phyloP scores from a whole-genome alignment of 30 jellyfish, hydroid and myxozoan genomes.

The Nemopilema nomurai region DNA sequence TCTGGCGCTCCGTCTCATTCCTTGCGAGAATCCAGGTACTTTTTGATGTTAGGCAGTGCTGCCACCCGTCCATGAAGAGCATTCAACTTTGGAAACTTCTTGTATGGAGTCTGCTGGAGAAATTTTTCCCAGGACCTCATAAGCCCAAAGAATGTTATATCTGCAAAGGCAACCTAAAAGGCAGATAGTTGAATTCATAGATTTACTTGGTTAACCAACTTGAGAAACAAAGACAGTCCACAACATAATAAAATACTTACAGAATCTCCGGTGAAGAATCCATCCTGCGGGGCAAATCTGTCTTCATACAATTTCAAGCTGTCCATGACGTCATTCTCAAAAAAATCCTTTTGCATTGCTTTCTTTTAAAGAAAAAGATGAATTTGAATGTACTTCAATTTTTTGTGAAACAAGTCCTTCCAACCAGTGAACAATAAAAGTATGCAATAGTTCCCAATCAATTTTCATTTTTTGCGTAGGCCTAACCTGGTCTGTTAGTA shows the following conservation, averaged over 20 bases:
- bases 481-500: no score
- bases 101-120: background rate
- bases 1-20: background rate
- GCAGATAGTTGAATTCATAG: no score
- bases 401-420: no score
- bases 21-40: constrained; percentile 26
- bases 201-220: no score
- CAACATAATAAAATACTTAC: constrained; percentile 2
- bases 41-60: constrained; percentile 38
- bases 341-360: constrained; percentile 12
- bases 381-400: no score
- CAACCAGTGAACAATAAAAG: no score
- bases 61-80: constrained; percentile 27
- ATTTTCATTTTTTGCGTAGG: no score
- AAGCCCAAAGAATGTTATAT: background rate
- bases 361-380: constrained; percentile 1
- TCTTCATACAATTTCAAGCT: constrained; percentile 15
- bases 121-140: background rate
- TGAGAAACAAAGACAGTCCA: no score
- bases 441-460: no score
- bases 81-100: constrained; percentile 14
- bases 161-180: constrained; percentile 13
- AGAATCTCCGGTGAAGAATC: constrained; percentile 24
- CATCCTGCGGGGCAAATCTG: constrained; percentile 19
- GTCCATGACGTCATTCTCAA: background rate